phyloP scores from a whole-genome alignment of 2,888 invertebrate species.

The Cantharis lateralis region DNA sequence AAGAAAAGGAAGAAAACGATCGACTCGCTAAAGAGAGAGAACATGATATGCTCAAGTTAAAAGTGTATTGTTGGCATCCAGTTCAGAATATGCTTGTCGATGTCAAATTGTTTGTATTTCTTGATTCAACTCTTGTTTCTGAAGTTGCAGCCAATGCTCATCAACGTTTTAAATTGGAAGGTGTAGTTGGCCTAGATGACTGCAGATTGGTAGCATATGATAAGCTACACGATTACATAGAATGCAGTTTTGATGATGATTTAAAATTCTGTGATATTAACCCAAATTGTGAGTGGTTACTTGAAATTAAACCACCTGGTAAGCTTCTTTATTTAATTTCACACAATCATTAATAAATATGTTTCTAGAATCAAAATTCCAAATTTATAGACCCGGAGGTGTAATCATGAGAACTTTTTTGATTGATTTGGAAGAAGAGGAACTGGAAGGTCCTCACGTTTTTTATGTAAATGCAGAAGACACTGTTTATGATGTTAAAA shows the following conservation, averaged over 20 bases:
- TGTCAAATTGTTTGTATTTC: conserved; percentile 63
- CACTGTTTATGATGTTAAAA: conserved; percentile 63
- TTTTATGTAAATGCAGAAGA: conserved; percentile 64
- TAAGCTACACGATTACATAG: conserved; percentile 65
- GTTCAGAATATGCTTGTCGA: conserved; percentile 59
- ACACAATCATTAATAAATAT: neutral
- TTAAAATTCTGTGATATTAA: conserved; percentile 57
- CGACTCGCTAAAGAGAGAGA: conserved; percentile 63
- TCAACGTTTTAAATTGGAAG: conserved; percentile 63
- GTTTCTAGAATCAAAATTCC: conserved; percentile 57
- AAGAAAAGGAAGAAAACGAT: conserved; percentile 69
- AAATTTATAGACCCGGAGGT: conserved; percentile 67
- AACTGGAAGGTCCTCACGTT: conserved; percentile 64
- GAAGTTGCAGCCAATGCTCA: conserved; percentile 66
- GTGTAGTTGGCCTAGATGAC: conserved; percentile 64
- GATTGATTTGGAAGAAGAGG: conserved; percentile 65
- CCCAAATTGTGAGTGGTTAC: conserved; percentile 63
- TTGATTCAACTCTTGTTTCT: conserved; percentile 61
- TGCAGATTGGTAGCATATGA: conserved; percentile 76
- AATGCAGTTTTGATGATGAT: conserved; percentile 69
- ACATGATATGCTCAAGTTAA: conserved; percentile 65
- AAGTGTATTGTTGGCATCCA: conserved; percentile 69
- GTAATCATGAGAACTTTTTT: conserved; percentile 64
- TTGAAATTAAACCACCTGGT: conserved; percentile 69
- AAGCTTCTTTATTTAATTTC: conserved; percentile 14